Evolutionary conservation across 1,140 invertebrate species (phyloP), one percentile per base, ranked within the genome.

Genomic region (Drosophila sulfurigaster): DNA sequence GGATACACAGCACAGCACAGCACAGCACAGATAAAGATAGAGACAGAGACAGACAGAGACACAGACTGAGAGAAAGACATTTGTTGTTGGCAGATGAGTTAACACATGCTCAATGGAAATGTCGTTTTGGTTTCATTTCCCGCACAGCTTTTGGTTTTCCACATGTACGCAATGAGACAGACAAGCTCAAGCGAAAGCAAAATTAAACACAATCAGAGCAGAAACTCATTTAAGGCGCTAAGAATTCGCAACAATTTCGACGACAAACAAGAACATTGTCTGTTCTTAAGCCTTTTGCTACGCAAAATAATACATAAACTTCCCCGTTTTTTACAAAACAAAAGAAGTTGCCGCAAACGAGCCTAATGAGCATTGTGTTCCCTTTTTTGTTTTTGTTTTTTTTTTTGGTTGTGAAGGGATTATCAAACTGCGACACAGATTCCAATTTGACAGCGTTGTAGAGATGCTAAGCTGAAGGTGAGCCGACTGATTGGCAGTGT

Each of bases 141-240:
- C 65, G 72, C 72, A 71, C 15, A 49, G 54, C 64, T 63, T 46
- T 71, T 72, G 63, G 41, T 20, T 80, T 78, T 72, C 73, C 74
- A 72, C 79, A 78, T 81, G 75, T 86, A 57, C 65, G 56, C 67
- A 81, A 76, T 71, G 65, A 71, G 45, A 56, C 63, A 63, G 13
- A 30, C 25, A 35, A 71, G 10, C 20, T 6, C 28, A 32, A 25
- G 28, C 30, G 43, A 32, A 8, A 8, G 13, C 73, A 80, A 83
- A 89, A 89, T 88, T 88, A 85, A 89, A 83, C 81, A 85, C 85
- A 89, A 89, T 79, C 85, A 89, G 85, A 89, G 85, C 85, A 88
- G 85, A 89, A 88, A 89, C 78, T 89, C 80, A 89, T 89, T 89
- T 89, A 89, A 89, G 83, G 85, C 83, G 83, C 77, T 89, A 83